Evolutionary conservation across 1,140 invertebrate genomes (phyloP).

Genomic region (Acromyrmex echinatior): DNA sequence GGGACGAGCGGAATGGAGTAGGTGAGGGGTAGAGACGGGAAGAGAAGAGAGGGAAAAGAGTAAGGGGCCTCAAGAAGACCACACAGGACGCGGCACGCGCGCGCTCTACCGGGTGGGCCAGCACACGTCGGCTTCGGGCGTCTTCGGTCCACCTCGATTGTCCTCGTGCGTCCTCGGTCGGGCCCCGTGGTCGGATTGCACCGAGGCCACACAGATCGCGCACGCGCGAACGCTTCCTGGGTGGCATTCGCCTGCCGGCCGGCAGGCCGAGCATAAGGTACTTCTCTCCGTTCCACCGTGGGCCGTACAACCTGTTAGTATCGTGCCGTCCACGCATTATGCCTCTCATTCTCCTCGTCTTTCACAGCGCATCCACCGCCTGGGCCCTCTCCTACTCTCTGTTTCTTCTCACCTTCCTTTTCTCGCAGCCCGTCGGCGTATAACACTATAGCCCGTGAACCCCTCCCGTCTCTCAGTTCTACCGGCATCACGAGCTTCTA

Average conservation of each 20-base stretch:
- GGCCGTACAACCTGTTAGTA: conserved; percentile 85
- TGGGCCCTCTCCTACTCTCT: conserved; percentile 56
- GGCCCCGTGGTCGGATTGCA: conserved; percentile 78
- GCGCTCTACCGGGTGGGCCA: conserved; percentile 87
- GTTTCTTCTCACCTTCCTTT: conserved; percentile 67
- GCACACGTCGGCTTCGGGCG: conserved; percentile 82
- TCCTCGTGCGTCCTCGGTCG: conserved; percentile 78
- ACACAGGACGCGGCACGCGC: conserved; percentile 87
- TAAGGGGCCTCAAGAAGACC: conserved; percentile 77
- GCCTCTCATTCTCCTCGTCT: conserved; percentile 79
- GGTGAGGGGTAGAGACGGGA: conserved; percentile 22
- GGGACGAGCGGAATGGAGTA: conserved; percentile 28
- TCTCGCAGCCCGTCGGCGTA: conserved; percentile 47
- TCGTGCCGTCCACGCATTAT: conserved; percentile 83
- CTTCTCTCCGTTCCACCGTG: conserved; percentile 75
- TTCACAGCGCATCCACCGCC: conserved; percentile 67
- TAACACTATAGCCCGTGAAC: conserved; percentile 45
- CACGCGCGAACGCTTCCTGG: conserved; percentile 86
- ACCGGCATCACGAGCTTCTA: conserved; percentile 85
- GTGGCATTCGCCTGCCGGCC: conserved; percentile 86
- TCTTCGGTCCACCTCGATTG: conserved; percentile 74
- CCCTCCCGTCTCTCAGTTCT: conserved; percentile 68
- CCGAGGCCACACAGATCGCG: conserved; percentile 86
- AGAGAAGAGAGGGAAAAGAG: conserved; percentile 20
- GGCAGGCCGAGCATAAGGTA: conserved; percentile 78